A percentile compares a stretch with the other conserved stretches of the same genome.
Evolutionary conservation across 2,797 vertebrate species (phyloP).

Genomic region (Pangasius mekongensis): DNA sequence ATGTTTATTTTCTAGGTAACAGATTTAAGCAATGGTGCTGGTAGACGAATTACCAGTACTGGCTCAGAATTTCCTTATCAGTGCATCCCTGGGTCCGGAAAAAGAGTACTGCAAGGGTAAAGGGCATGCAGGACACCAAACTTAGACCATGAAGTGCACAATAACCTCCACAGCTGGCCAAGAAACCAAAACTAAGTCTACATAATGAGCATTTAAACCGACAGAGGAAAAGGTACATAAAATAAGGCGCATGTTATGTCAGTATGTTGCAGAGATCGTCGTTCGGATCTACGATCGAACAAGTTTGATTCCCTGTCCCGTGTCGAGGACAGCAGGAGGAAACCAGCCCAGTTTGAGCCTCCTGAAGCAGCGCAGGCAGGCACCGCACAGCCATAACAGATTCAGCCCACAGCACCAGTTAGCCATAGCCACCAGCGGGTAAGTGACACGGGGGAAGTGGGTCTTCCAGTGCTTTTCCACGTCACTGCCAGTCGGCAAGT

Average conservation of each 20-base stretch:
- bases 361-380: conserved; percentile 89
- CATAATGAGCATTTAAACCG: background rate
- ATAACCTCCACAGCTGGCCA: background rate
- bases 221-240: conserved; percentile 19
- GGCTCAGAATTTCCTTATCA: background rate
- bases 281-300: conserved; percentile 82
- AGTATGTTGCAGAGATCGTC: background rate
- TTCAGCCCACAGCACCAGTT: conserved; percentile 97
- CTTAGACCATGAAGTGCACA: background rate
- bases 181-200: background rate
- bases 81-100: background rate
- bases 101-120: background rate
- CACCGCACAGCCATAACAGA: conserved; percentile 89
- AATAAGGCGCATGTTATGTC: conserved; percentile 16
- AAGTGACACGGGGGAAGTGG: conserved; percentile 89
- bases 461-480: conserved; percentile 96
- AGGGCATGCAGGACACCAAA: background rate
- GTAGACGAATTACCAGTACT: conserved; percentile 9
- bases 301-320: conserved; percentile 95
- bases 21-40: background rate
- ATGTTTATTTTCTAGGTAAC: background rate
- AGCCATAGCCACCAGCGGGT: conserved; percentile 90
- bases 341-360: conserved; percentile 95
- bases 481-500: conserved; percentile 91
- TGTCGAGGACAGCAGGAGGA: conserved; percentile 92